phyloP scores from a whole-genome alignment of 2,888 invertebrate species.

The Ferdinandea cuprea region DNA sequence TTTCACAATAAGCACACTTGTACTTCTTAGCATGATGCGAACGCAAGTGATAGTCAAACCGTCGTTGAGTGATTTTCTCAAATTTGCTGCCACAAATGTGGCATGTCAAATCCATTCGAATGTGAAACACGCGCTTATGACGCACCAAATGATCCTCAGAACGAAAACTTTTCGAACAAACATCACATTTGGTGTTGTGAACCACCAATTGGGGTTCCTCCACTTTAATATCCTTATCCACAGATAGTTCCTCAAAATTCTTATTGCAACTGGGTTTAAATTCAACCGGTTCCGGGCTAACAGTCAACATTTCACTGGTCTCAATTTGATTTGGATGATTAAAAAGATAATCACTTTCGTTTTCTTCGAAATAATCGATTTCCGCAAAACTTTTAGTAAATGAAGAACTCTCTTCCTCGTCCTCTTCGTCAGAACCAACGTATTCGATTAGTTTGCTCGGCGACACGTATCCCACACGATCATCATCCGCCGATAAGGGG shows the following conservation, averaged over 20 bases:
- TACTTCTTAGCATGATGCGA: slow-evolving; percentile 77
- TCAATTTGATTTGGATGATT: slow-evolving; percentile 66
- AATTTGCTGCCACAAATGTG: slow-evolving; percentile 76
- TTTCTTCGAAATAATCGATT: slow-evolving; percentile 42
- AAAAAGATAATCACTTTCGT: slow-evolving; percentile 59
- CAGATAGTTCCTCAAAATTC: slow-evolving; percentile 25
- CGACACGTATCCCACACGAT: slow-evolving; percentile 50
- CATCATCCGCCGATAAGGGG: slow-evolving; percentile 30
- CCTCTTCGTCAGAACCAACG: slow-evolving; percentile 48
- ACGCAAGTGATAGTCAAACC: slow-evolving; percentile 76
- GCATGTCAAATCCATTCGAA: slow-evolving; percentile 76
- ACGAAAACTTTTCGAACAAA: slow-evolving; percentile 76
- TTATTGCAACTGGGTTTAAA: slow-evolving; percentile 22
- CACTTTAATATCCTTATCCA: background rate
- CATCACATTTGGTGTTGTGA: slow-evolving; percentile 75
- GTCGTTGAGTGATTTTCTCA: slow-evolving; percentile 76
- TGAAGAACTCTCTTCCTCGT: background rate
- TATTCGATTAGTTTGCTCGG: slow-evolving; percentile 61
- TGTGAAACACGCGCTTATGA: slow-evolving; percentile 76
- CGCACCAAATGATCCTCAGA: slow-evolving; percentile 75
- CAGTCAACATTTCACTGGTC: slow-evolving; percentile 4
- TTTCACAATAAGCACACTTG: slow-evolving; percentile 76
- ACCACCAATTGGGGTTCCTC: slow-evolving; percentile 51
- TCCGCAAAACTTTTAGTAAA: slow-evolving; percentile 1
- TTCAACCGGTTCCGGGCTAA: slow-evolving; percentile 22